These are phyloP conservation scores for Diarsia rubi DNA, from an alignment of 2,888 invertebrate genomes.

Conservation along the genomic window DNA sequence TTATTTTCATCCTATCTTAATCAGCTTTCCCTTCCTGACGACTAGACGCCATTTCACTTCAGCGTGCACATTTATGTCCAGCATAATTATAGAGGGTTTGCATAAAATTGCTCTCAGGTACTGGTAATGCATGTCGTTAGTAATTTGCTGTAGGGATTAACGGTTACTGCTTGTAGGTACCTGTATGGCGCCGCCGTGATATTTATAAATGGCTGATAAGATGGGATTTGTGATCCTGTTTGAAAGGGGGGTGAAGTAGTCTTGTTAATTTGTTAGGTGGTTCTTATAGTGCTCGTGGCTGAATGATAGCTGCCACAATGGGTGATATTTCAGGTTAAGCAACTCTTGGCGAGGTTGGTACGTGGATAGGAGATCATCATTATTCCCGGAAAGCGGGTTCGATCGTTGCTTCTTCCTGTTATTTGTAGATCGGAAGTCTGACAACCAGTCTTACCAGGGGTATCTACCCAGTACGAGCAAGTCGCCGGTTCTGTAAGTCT, in stretches of 20 bases:
- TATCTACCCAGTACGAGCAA: neutral
- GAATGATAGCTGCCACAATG: neutral
- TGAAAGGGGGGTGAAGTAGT: neutral
- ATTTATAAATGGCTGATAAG: conserved; percentile 31
- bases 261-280: neutral
- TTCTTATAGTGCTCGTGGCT: neutral
- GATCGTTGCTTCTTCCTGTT: neutral
- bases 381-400: neutral
- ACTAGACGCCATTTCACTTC: conserved; percentile 51
- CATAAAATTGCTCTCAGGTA: conserved; percentile 54
- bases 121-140: conserved; percentile 39
- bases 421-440: neutral
- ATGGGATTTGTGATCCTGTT: conserved; percentile 26
- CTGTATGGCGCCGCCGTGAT: conserved; percentile 46
- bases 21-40: conserved; percentile 61
- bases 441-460: neutral
- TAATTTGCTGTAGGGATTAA: conserved; percentile 48
- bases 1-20: conserved; percentile 47
- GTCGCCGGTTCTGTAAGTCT: neutral
- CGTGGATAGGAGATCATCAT: neutral
- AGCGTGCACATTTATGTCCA: conserved; percentile 44
- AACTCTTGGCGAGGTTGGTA: neutral
- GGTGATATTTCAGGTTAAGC: neutral
- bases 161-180: conserved; percentile 37
- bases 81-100: conserved; percentile 53